A percentile compares a stretch with the other conserved stretches of the same genome.
phyloP scores from a whole-genome alignment of 2,797 vertebrate species.

The Lateolabrax maculatus region DNA sequence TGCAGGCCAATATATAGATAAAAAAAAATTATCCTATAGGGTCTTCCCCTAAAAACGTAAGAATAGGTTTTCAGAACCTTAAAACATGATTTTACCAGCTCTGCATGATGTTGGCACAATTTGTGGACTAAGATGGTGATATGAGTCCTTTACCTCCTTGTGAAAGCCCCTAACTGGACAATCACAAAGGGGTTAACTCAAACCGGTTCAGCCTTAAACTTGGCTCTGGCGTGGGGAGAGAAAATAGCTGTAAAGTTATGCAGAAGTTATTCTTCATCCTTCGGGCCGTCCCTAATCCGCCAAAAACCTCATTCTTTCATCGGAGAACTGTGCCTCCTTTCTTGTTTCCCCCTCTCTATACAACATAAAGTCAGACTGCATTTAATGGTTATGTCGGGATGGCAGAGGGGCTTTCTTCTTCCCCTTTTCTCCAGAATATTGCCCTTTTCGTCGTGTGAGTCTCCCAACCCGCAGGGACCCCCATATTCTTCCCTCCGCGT shows the following conservation, averaged over 20 bases:
- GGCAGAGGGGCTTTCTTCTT: slow-evolving; percentile 95
- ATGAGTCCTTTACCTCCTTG: slow-evolving; percentile 8
- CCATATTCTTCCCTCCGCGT: slow-evolving; percentile 95
- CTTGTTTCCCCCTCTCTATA: slow-evolving; percentile 91
- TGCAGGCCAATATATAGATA: background rate
- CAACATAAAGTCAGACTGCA: slow-evolving; percentile 99
- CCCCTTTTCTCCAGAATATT: slow-evolving; percentile 93
- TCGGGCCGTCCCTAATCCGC: slow-evolving; percentile 89
- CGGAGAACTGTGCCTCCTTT: slow-evolving; percentile 90
- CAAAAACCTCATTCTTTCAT: slow-evolving; percentile 90
- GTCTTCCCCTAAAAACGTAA: background rate
- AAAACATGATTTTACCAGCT: background rate
- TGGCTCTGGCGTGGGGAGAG: slow-evolving; percentile 83
- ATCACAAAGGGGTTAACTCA: slow-evolving; percentile 83
- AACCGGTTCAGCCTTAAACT: slow-evolving; percentile 80
- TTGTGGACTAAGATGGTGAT: background rate
- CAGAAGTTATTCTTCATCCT: slow-evolving; percentile 90
- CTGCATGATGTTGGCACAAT: background rate
- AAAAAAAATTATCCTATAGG: background rate
- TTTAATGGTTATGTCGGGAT: slow-evolving; percentile 99
- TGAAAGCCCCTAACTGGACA: slow-evolving; percentile 53
- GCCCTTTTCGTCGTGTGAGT: slow-evolving; percentile 98
- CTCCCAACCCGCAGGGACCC: slow-evolving; percentile 96
- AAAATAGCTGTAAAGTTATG: slow-evolving; percentile 90
- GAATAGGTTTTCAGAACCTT: background rate